phyloP scores from a whole-genome alignment of 2,113 vertebrate genomes.

The Aix galericulata region DNA sequence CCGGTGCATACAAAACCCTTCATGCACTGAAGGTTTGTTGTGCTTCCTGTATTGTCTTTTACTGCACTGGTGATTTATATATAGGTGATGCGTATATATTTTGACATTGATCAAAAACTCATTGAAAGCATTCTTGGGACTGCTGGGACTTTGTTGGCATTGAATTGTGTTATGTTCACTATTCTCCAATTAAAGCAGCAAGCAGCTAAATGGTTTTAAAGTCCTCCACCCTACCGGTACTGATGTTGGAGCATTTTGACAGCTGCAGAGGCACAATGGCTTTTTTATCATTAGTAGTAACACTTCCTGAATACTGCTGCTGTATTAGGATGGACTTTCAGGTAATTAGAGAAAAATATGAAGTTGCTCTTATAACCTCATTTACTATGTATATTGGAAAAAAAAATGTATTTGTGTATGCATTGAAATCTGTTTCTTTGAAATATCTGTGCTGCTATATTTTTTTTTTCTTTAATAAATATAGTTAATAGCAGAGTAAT shows the following conservation, averaged over 20 bases:
- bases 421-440: neutral
- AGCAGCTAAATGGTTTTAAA: neutral
- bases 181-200: neutral
- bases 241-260: neutral
- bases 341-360: neutral
- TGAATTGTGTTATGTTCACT: neutral
- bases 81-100: neutral
- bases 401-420: neutral
- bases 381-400: neutral
- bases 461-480: neutral
- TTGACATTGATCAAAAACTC: neutral
- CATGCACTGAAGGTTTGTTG: neutral
- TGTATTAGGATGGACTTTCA: neutral
- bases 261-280: neutral
- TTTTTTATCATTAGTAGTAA: neutral
- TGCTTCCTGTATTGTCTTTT: neutral
- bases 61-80: neutral
- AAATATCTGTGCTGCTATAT: neutral
- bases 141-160: neutral
- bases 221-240: neutral
- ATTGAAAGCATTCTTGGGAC: neutral
- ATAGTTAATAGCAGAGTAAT: neutral
- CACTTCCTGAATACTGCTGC: neutral
- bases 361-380: neutral
- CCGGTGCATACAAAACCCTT: neutral